Percentiles rank a stretch among this genome's conserved stretches.
These are phyloP conservation scores for Chrysaora quinquecirrha DNA, from an alignment of 30 jellyfish, hydroid and myxozoan species.

Conservation along the genomic window DNA sequence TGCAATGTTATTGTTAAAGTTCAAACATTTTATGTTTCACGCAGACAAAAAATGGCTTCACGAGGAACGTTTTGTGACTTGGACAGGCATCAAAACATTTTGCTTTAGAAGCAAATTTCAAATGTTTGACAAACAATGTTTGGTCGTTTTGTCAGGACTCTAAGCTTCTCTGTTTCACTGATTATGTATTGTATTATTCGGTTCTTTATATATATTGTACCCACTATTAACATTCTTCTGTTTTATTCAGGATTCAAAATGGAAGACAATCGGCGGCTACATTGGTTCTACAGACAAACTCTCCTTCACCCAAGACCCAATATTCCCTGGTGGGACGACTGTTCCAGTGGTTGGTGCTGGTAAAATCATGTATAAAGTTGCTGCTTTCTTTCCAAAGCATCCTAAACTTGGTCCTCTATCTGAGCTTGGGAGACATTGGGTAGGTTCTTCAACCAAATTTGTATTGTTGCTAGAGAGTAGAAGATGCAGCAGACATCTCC, in stretches of 20 bases:
- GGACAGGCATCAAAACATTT: no score
- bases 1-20: no score
- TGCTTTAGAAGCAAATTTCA: no score
- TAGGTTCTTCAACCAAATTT: constrained; percentile 19
- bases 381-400: constrained; percentile 89
- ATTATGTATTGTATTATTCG: no score
- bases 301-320: constrained; percentile 69
- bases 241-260: constrained; percentile 67
- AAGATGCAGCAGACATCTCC: not conserved
- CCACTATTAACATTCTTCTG: no score
- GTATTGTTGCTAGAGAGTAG: not conserved
- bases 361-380: constrained; percentile 73
- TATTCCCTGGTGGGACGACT: constrained; percentile 91
- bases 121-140: no score
- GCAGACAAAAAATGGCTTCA: no score
- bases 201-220: no score
- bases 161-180: no score
- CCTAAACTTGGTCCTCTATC: constrained; percentile 73
- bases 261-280: constrained; percentile 84
- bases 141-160: no score
- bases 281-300: constrained; percentile 38
- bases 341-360: constrained; percentile 93
- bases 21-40: no score
- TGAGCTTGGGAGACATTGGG: constrained; percentile 82
- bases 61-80: no score